phyloP scores from a whole-genome alignment of 2,113 vertebrate species.

The Rousettus leschenaultii region DNA sequence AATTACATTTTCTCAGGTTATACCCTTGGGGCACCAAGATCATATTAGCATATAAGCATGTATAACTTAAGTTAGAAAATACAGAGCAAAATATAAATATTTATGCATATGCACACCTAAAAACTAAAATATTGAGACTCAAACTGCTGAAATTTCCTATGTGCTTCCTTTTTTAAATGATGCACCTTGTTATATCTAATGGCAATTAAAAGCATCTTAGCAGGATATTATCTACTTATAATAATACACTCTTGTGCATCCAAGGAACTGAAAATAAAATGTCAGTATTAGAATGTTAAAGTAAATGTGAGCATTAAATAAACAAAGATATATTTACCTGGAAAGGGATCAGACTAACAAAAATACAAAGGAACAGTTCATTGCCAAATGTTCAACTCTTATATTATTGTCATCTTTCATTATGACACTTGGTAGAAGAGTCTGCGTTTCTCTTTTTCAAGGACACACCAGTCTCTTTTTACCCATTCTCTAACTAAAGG shows the following conservation, averaged over 20 bases:
- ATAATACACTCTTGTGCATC: neutral
- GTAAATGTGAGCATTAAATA: constrained; percentile 8
- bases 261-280: neutral
- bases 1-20: neutral
- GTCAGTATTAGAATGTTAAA: neutral
- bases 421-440: neutral
- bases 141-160: neutral
- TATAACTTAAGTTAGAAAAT: neutral
- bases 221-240: neutral
- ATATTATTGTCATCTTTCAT: neutral
- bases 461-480: neutral
- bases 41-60: neutral
- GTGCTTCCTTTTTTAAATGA: neutral
- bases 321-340: neutral
- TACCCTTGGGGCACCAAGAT: neutral
- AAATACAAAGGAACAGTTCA: neutral
- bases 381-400: neutral
- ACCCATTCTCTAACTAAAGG: neutral
- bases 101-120: neutral
- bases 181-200: neutral
- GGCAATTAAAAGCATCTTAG: neutral
- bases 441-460: neutral
- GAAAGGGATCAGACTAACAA: neutral
- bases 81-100: constrained; percentile 22
- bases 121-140: neutral